Base-by-base conservation (phyloP, 2,797 vertebrate species). In the Tolypeutes matacus region DNA sequence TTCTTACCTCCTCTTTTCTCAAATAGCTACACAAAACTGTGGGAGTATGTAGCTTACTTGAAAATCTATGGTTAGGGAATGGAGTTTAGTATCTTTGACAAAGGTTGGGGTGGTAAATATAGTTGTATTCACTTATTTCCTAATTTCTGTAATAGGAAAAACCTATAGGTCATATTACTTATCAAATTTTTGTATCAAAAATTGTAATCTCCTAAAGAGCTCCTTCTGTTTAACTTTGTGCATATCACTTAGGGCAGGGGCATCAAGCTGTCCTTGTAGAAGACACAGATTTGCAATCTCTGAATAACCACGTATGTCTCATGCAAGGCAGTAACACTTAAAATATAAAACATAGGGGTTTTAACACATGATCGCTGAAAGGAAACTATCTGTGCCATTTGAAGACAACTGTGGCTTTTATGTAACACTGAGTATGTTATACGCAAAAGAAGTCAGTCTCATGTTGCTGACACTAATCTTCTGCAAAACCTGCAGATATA, bases 401-500 rank as follows among this genome's bases (percentile, higher is more conserved):
- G 31, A 81, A 86, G 72, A 65, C 7, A 87, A 21, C 89, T n/a
- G 5, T 27, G 11, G 7, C 56, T 94, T 39, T 92, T 65, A 67
- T 1, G 2, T 46, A 72, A 20, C 10, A 53, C 21, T 7, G 12
- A 49, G 51, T 93, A 67, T 89, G 53, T 36, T 69, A 76, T 20
- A 12, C 36, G 46, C 27, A 65, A 90, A 82, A 70, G 31, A 84
- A 83, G 81, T 89, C 60, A 84, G 60, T 36, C 69, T 89, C 31
- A 29, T 39, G 11, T 39, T 69, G 70, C 67, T 95, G 64, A 94
- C 65, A 87, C 10, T 75, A 87, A 69, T 29, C 10, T 23, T 93
- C 91, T 70, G 69, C 17, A 92, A 94, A 89, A 36, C 4, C 73
- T 27, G 29, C 31, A 89, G 87, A 93, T 89, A 72, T 84, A 91